phyloP scores from a whole-genome alignment of 2,113 vertebrate genomes.

The Platysternon megacephalum region DNA sequence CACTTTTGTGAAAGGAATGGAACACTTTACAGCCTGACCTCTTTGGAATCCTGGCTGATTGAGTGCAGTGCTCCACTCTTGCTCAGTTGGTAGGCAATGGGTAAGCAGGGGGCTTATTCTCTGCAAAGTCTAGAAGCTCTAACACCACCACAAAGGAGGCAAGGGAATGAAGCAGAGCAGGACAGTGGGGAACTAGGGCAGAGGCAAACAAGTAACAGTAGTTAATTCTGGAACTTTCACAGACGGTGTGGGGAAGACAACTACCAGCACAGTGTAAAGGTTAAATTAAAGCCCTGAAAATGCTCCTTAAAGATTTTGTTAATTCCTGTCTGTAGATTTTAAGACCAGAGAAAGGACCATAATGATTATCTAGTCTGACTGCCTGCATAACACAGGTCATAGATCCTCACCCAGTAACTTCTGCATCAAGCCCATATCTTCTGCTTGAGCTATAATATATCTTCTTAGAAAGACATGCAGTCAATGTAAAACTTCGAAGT shows the following conservation, averaged over 20 bases:
- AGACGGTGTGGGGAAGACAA: background rate
- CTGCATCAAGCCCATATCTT: background rate
- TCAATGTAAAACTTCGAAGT: background rate
- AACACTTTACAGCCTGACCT: background rate
- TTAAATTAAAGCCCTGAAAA: background rate
- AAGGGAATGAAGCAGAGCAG: background rate
- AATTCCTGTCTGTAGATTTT: background rate
- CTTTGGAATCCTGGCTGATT: background rate
- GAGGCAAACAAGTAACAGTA: background rate
- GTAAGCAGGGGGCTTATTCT: slow-evolving; percentile 20
- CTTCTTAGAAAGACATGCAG: background rate
- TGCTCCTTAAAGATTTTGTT: background rate
- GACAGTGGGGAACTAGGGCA: background rate
- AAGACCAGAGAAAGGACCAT: background rate
- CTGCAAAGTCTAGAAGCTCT: background rate
- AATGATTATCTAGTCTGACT: background rate
- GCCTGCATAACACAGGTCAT: background rate
- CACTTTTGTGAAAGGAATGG: background rate
- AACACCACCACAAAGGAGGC: background rate
- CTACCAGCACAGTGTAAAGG: background rate
- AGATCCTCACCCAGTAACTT: background rate
- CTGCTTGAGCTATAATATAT: background rate
- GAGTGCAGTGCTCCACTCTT: background rate
- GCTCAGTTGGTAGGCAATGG: background rate
- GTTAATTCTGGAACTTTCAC: background rate